Evolutionary conservation across 2,888 invertebrate genomes (phyloP), one percentile per base, ranked within the genome.

Genomic region (Nyleta sp.): DNA sequence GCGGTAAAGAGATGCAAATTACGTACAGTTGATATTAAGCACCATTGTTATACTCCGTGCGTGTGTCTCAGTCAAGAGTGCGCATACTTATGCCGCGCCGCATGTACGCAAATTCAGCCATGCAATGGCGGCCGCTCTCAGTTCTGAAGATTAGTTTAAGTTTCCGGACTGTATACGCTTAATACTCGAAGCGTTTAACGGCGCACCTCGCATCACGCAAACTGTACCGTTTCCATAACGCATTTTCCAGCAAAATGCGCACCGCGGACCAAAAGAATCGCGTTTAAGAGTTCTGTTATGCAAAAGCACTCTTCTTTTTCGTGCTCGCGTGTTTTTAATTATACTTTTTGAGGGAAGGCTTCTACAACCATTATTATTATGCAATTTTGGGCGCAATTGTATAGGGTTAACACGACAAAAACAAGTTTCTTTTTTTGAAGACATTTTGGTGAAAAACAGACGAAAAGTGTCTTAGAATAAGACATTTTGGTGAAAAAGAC

Each of bases 11-110:
- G 80, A 82, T 81, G 74, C 79, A 85, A 84, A 84, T 81, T 86
- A 85, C 84, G 82, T 86, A 71, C 79, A 68, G 80, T 71, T 80
- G 68, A 71, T 80, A 79, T 81, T 80, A 77, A 81, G 75, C 72
- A 38, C 65, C 67, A 83, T 81, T 80, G 74, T 80, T 59, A 42
- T 33, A 40, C 74, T 62, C 15, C 73, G 48, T 80, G 76, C 80
- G 82, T 83, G 33, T 72, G 53, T 53, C 67, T 72, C 62, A 67
- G 68, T 71, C 55, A 73, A 73, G 75, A 67, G 48, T 73, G 62
- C 38, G 20, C 46, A 22, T 50, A 73, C 73, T 53, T 60, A 65
- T 33, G 62, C 22, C 18, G 24, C 46, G 17, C 42, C 40, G 52
- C 67, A 59, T 68, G 46, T 65, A 57, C 75, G 59, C 72, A 68